Conservation (phyloP, 2,888 invertebrate genomes). For the Temnothorax unifasciatus region DNA sequence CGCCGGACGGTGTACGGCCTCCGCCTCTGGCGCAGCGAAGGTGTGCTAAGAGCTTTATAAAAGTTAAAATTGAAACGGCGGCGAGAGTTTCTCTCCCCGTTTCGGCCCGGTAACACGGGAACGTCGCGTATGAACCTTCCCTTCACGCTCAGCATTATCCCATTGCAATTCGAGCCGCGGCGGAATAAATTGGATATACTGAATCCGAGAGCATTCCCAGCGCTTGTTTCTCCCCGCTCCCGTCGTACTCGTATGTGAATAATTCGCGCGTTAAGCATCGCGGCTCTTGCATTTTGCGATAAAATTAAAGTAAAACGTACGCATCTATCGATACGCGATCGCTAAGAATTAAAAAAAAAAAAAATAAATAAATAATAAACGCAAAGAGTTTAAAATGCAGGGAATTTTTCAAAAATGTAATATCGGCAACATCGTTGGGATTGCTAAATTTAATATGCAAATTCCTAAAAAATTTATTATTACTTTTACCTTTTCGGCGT, state of each 20-base stretch:
- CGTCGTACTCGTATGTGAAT: neutral
- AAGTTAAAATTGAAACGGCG: conserved; percentile 51
- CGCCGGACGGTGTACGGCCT: neutral
- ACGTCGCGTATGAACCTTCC: neutral
- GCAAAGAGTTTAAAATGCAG: neutral
- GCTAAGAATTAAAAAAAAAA: neutral
- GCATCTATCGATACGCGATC: neutral
- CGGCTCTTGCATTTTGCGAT: neutral
- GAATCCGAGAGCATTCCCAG: neutral
- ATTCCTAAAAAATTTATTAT: neutral
- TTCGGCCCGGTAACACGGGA: neutral
- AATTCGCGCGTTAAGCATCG: neutral
- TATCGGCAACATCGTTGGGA: neutral
- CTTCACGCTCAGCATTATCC: neutral
- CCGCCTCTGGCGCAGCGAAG: neutral
- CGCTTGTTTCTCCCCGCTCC: conserved; percentile 23
- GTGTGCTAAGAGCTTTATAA: conserved; percentile 36
- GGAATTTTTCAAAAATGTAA: neutral
- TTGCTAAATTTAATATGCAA: neutral
- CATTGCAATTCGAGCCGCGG: conserved; percentile 22
- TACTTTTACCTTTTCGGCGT: neutral
- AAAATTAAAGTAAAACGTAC: neutral
- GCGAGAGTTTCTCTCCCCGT: neutral
- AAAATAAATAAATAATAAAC: too few species aligned
- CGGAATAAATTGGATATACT: conserved; percentile 37